Conservation (phyloP, 2,888 invertebrate genomes). For the Globia sparganii region DNA sequence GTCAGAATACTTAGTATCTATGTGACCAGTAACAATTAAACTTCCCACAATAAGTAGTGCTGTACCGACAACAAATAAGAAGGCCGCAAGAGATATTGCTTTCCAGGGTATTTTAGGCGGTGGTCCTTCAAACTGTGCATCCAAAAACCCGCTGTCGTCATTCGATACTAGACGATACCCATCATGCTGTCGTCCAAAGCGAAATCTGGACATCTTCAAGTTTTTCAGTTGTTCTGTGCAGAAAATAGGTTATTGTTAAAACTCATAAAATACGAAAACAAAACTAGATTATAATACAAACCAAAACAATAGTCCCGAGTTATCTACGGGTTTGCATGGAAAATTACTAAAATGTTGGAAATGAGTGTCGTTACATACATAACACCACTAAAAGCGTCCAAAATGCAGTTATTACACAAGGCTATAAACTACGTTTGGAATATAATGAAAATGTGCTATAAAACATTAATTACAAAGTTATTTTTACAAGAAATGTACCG, state of each 20-base stretch:
- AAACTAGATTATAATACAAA: not conserved
- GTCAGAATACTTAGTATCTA: conserved; percentile 95
- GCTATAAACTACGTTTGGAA: conserved; percentile 32
- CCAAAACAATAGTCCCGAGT: conserved; percentile 7
- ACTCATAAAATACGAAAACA: not conserved
- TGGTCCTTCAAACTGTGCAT: conserved; percentile 92
- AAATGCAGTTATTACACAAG: conserved; percentile 30
- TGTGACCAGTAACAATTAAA: conserved; percentile 94
- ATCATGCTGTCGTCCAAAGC: conserved; percentile 90
- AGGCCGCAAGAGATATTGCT: conserved; percentile 94
- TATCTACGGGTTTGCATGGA: not conserved
- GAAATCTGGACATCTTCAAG: conserved; percentile 90
- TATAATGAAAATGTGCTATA: conserved; percentile 9
- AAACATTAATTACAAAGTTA: not conserved
- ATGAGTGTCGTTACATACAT: conserved; percentile 40
- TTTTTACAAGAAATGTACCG: conserved; percentile 44
- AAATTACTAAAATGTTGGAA: not conserved
- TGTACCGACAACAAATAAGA: conserved; percentile 94
- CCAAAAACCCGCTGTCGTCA: conserved; percentile 92
- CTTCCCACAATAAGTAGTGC: conserved; percentile 94
- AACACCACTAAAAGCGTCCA: conserved; percentile 36
- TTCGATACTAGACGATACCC: conserved; percentile 91
- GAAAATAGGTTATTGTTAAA: conserved; percentile 22
- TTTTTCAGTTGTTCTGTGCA: conserved; percentile 75
- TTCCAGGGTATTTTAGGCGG: conserved; percentile 95